A percentile compares a stretch with the other conserved stretches of the same genome.
Conservation (phyloP, 2,113 vertebrate genomes). For the Pluvianellus socialis region DNA sequence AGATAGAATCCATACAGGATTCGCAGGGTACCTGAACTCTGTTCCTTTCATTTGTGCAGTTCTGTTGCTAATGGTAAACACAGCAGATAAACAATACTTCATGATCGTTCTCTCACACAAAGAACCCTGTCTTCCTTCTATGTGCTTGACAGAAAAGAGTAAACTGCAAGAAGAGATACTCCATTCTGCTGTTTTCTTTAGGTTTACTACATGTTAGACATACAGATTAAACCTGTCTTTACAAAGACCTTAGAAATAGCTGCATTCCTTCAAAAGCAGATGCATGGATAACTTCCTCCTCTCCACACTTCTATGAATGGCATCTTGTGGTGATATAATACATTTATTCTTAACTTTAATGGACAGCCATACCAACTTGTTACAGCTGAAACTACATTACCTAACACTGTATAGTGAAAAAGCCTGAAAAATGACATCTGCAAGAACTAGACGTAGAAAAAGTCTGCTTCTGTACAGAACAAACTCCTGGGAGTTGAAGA, state of each 20-base stretch:
- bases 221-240: neutral
- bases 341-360: slow-evolving; percentile 2
- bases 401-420: neutral
- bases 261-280: neutral
- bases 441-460: neutral
- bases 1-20: neutral
- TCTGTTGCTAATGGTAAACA: neutral
- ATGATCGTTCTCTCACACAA: neutral
- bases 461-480: neutral
- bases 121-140: neutral
- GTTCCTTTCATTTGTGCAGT: neutral
- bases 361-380: neutral
- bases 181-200: neutral
- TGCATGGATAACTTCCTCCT: neutral
- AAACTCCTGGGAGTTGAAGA: neutral
- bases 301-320: neutral
- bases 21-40: neutral
- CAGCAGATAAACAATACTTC: neutral
- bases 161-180: neutral
- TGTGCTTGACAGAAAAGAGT: neutral
- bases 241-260: neutral
- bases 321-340: neutral
- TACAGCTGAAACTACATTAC: neutral
- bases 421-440: neutral
- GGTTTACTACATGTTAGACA: neutral